A percentile compares a stretch with the other conserved stretches of the same genome.
phyloP scores from a whole-genome alignment of 2,113 vertebrate genomes.

The Emydura subglobosa region DNA sequence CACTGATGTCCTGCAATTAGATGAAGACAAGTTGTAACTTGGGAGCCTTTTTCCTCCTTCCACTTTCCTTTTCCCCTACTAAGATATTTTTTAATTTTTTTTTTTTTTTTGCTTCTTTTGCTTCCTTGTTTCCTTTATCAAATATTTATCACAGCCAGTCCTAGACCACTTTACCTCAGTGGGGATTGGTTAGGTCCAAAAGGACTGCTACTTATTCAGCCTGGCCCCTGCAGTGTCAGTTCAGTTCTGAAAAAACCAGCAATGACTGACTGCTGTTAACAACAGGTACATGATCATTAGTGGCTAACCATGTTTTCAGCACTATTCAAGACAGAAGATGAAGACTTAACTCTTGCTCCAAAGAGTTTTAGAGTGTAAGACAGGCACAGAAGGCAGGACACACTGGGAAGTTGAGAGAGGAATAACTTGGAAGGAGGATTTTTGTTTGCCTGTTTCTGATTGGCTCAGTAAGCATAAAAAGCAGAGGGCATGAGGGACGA shows the following conservation, averaged over 20 bases:
- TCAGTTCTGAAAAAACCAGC: not conserved
- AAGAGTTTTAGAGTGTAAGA: not conserved
- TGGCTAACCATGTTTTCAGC: not conserved
- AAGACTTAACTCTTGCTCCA: not conserved
- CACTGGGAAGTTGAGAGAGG: not conserved
- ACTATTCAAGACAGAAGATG: not conserved
- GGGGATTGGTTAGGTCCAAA: not conserved
- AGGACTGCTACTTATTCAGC: not conserved
- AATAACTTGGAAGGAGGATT: not conserved
- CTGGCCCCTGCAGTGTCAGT: not conserved
- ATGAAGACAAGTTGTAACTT: not conserved
- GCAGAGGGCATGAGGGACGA: not conserved
- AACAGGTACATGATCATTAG: not conserved
- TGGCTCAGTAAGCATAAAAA: not conserved
- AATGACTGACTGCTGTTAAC: not conserved
- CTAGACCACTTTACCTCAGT: not conserved
- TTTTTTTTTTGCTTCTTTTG: not conserved
- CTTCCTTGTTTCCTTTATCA: not conserved
- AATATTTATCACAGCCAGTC: not conserved
- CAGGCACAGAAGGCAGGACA: not conserved
- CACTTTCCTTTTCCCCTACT: not conserved
- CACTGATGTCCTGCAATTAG: not conserved
- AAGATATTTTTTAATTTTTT: not conserved
- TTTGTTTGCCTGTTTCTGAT: not conserved
- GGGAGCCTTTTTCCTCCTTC: not conserved